phyloP scores from a whole-genome alignment of 2,888 invertebrate genomes.

The Ptychoptera contaminata region DNA sequence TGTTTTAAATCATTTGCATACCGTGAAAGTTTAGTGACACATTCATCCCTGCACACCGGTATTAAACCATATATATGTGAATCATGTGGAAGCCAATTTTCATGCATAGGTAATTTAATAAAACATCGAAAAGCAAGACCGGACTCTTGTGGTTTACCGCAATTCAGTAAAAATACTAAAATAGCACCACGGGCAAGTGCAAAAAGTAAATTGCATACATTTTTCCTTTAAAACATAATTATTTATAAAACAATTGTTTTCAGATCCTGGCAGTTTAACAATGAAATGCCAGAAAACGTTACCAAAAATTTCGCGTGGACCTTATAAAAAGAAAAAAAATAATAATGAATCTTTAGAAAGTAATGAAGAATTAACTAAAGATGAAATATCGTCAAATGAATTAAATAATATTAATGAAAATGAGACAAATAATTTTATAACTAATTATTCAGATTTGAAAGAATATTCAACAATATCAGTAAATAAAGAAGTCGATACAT shows the following conservation, averaged over 20 bases:
- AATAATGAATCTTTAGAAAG: background rate
- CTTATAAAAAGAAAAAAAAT: background rate
- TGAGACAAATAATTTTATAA: too few species aligned
- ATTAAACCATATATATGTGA: slow-evolving; percentile 30
- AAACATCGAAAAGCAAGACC: slow-evolving; percentile 33
- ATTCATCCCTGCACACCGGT: slow-evolving; percentile 32
- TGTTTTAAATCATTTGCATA: slow-evolving; percentile 32
- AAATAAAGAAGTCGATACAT: too few species aligned
- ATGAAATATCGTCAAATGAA: background rate
- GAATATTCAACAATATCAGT: too few species aligned
- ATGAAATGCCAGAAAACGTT: background rate
- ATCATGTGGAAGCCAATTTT: slow-evolving; percentile 32
- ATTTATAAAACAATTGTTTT: background rate
- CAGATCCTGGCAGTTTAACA: slow-evolving; percentile 5
- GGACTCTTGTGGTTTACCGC: slow-evolving; percentile 28
- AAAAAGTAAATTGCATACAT: slow-evolving; percentile 3
- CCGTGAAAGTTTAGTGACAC: slow-evolving; percentile 32
- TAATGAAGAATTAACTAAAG: background rate
- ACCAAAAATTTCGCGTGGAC: background rate
- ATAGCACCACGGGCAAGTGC: slow-evolving; percentile 10
- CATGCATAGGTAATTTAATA: slow-evolving; percentile 33
- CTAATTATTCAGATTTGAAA: too few species aligned
- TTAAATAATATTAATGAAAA: background rate
- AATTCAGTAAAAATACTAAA: slow-evolving; percentile 17
- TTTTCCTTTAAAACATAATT: background rate